phyloP scores from a whole-genome alignment of 2,113 vertebrate genomes.

The Hyperoodon ampullatus region DNA sequence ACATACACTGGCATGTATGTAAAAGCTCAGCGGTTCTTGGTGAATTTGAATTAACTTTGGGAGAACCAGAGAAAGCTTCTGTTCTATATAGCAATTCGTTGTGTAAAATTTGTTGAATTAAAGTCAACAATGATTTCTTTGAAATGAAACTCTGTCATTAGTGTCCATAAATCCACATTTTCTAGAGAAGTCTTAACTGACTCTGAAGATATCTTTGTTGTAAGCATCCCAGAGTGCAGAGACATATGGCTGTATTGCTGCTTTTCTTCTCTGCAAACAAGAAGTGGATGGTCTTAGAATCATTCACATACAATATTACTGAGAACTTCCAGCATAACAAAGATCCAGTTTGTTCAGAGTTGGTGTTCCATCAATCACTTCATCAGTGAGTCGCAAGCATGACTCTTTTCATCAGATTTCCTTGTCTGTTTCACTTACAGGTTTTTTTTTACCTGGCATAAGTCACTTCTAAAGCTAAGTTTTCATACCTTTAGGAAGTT shows the following conservation, averaged over 20 bases:
- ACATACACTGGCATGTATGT: background rate
- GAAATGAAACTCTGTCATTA: background rate
- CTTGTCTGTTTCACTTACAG: background rate
- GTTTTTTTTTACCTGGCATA: background rate
- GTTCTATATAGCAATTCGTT: background rate
- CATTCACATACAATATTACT: background rate
- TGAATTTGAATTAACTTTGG: background rate
- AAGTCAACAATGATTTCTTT: conserved; percentile 34
- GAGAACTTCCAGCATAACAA: background rate
- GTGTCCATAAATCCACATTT: background rate
- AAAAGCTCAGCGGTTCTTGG: background rate
- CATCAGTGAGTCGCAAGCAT: background rate
- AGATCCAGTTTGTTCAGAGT: background rate
- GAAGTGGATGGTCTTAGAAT: background rate
- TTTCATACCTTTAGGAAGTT: conserved; percentile 11
- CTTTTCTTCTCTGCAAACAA: background rate
- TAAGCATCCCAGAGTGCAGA: background rate
- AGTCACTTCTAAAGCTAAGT: background rate
- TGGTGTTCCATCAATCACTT: background rate
- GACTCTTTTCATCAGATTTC: background rate
- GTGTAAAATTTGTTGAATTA: conserved; percentile 22
- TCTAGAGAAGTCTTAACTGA: background rate
- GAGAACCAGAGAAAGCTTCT: background rate
- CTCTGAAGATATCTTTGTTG: background rate
- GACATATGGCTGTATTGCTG: background rate